phyloP scores from a whole-genome alignment of 2,888 invertebrate genomes.

The Tortricodes alternella region DNA sequence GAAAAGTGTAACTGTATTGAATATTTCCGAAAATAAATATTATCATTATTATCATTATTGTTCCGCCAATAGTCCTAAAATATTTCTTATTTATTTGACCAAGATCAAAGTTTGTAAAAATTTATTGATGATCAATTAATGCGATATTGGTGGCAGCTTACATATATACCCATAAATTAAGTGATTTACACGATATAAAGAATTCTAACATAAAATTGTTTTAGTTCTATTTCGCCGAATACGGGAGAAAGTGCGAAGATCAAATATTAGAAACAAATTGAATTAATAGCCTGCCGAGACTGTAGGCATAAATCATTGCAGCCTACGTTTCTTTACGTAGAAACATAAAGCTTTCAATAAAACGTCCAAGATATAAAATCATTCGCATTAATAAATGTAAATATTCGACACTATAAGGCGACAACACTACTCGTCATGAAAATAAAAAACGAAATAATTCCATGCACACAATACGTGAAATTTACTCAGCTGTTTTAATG shows the following conservation, averaged over 20 bases:
- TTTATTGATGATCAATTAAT: not conserved
- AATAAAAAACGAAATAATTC: not conserved
- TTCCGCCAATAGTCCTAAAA: no score
- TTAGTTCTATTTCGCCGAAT: conserved; percentile 47
- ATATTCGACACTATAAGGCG: not conserved
- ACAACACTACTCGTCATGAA: not conserved
- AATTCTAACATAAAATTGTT: conserved; percentile 29
- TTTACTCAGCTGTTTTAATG: conserved; percentile 30
- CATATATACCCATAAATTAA: conserved; percentile 2
- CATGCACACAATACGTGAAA: not conserved
- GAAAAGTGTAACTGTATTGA: no score
- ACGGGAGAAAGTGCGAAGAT: conserved; percentile 58
- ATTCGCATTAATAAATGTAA: not conserved
- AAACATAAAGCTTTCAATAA: conserved; percentile 32
- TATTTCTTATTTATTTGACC: not conserved
- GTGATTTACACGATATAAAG: not conserved
- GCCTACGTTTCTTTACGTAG: conserved; percentile 52
- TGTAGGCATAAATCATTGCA: conserved; percentile 53
- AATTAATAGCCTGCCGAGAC: conserved; percentile 54
- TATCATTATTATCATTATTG: no score
- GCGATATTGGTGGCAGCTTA: not conserved
- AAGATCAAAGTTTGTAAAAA: not conserved
- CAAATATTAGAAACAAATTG: conserved; percentile 57
- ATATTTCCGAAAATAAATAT: no score
- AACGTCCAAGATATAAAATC: not conserved